Conservation (phyloP, 2,797 vertebrate species). For the Gallinago solitaria region DNA sequence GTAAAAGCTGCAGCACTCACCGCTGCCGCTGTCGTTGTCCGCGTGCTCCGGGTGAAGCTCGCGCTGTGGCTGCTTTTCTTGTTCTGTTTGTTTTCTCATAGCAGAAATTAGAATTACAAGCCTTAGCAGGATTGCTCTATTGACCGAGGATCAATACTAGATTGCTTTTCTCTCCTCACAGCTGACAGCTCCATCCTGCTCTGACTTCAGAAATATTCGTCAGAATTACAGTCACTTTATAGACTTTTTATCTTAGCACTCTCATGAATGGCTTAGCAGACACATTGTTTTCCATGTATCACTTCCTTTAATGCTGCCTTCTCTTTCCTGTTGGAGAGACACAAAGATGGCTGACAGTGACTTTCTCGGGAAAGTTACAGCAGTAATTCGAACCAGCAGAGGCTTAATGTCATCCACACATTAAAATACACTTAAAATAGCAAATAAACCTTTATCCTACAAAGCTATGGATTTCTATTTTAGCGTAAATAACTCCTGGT, state of each 20-base stretch:
- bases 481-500: not conserved
- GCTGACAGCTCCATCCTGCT: not conserved
- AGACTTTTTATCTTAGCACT: not conserved
- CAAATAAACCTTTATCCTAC: not conserved
- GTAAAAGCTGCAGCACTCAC: no score
- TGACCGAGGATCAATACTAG: not conserved
- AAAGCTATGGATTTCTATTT: not conserved
- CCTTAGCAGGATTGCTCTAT: not conserved
- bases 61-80: not conserved
- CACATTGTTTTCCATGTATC: not conserved
- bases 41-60: no score
- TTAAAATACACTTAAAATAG: not conserved
- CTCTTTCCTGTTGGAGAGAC: not conserved
- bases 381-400: not conserved
- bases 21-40: no score
- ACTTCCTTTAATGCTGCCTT: not conserved
- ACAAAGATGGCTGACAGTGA: not conserved
- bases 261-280: not conserved
- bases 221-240: not conserved
- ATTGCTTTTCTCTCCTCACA: not conserved
- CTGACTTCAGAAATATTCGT: not conserved
- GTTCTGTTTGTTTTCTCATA: not conserved
- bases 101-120: not conserved
- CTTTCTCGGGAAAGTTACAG: not conserved
- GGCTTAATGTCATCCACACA: not conserved